A percentile compares a stretch with the other conserved stretches of the same genome.
phyloP scores from a whole-genome alignment of 30 jellyfish, hydroid and myxozoan species.

The Chrysaora quinquecirrha region DNA sequence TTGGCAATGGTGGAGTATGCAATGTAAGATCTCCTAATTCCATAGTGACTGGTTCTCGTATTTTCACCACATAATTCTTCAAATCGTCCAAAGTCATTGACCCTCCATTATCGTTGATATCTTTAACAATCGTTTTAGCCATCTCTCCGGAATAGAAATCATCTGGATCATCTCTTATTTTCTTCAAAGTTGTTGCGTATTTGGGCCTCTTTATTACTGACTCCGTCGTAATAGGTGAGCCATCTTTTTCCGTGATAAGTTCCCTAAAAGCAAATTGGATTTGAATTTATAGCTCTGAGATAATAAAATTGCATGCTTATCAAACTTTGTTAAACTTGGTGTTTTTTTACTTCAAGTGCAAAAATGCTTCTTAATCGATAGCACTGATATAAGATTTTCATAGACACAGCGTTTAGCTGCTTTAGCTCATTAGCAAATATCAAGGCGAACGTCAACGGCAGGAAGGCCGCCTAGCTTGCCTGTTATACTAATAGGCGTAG shows the following conservation, averaged over 20 bases:
- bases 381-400: no score
- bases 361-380: no score
- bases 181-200: conserved; percentile 64
- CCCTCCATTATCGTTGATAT: conserved; percentile 70
- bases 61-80: conserved; percentile 34
- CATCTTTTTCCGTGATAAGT: background rate
- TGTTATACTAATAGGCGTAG: no score
- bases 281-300: no score
- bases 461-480: no score
- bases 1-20: conserved; percentile 59
- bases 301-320: no score
- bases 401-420: no score
- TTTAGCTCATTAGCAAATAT: no score
- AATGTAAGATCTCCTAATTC: conserved; percentile 26
- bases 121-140: conserved; percentile 54
- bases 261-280: no score
- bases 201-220: conserved; percentile 20
- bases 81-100: conserved; percentile 70
- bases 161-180: conserved; percentile 71
- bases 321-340: no score
- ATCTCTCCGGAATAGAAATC: conserved; percentile 77
- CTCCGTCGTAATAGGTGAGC: conserved; percentile 24
- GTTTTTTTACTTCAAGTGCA: no score
- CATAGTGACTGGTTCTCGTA: conserved; percentile 17
- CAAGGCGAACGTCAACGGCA: no score